Conservation (phyloP, 2,888 invertebrate species). For the Parascotia fuliginaria region DNA sequence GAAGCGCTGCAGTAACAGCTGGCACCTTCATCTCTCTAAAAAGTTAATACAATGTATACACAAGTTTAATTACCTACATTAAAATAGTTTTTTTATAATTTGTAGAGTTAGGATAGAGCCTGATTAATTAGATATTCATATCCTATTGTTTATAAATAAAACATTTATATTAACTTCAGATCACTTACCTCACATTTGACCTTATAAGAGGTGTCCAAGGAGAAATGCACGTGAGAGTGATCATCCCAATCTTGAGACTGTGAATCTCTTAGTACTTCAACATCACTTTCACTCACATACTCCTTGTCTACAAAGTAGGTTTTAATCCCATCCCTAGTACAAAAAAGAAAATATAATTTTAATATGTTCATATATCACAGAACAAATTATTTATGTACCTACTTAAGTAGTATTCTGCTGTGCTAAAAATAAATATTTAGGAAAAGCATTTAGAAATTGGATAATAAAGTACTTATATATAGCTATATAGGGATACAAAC, state of each 20-base stretch:
- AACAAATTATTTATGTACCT: too few species aligned
- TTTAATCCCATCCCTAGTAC: constrained; percentile 71
- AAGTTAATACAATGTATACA: not conserved
- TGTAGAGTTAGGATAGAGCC: too few species aligned
- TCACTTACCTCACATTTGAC: constrained; percentile 76
- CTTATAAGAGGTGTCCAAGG: constrained; percentile 76
- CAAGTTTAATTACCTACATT: too few species aligned
- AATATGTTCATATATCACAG: not conserved
- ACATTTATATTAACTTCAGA: not conserved
- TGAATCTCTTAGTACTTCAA: constrained; percentile 61
- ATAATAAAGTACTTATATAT: too few species aligned
- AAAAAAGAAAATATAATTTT: not conserved
- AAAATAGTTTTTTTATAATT: too few species aligned
- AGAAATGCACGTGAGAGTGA: constrained; percentile 82
- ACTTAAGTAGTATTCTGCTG: too few species aligned
- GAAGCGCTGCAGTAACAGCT: constrained; percentile 92
- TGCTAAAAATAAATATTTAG: too few species aligned
- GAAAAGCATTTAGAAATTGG: too few species aligned
- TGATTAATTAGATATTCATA: too few species aligned
- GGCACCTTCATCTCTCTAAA: constrained; percentile 83
- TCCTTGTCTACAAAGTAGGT: constrained; percentile 69
- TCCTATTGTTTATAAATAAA: too few species aligned
- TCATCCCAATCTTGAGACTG: constrained; percentile 72
- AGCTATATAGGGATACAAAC: too few species aligned
- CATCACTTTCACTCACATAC: constrained; percentile 75